phyloP scores from a whole-genome alignment of 2,888 invertebrate species.

The Mesorhabditis spiculigera region DNA sequence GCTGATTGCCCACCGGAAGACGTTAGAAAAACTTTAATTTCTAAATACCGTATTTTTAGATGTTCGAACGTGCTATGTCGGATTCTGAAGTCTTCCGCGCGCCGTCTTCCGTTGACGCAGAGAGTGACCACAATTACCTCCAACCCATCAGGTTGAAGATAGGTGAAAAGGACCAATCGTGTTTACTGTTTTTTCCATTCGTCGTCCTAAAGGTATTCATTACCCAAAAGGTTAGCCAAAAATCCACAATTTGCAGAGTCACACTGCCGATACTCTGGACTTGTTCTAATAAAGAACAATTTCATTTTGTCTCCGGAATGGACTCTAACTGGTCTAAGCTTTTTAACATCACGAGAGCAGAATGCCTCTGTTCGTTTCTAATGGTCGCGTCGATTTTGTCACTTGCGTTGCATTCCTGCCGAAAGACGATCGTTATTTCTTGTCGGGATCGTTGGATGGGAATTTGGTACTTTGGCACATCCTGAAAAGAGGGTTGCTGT shows the following conservation, averaged over 20 bases:
- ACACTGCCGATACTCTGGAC: constrained; percentile 91
- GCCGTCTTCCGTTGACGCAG: constrained; percentile 27
- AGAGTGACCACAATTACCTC: constrained; percentile 20
- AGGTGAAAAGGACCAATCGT: constrained; percentile 18
- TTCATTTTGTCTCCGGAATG: constrained; percentile 55
- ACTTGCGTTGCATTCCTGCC: constrained; percentile 98
- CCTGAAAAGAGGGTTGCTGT: constrained; percentile 72
- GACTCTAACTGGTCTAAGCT: constrained; percentile 82
- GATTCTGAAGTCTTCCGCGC: constrained; percentile 31
- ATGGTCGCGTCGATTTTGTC: constrained; percentile 98
- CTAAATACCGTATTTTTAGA: constrained; percentile 11
- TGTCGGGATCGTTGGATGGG: constrained; percentile 94
- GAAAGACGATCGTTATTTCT: constrained; percentile 76
- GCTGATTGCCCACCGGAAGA: neutral
- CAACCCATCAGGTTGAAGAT: neutral
- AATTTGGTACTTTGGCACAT: constrained; percentile 98
- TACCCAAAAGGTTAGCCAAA: too few species aligned
- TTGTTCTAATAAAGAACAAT: constrained; percentile 85
- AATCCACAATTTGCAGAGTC: constrained; percentile 68
- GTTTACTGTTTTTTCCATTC: too few species aligned
- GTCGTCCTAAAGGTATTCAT: constrained; percentile 27
- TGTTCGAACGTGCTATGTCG: constrained; percentile 23
- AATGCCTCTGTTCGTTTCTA: constrained; percentile 96
- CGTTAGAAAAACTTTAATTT: neutral
- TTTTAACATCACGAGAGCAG: constrained; percentile 93